Evolutionary conservation across 2,888 invertebrate species (phyloP), one percentile per base, ranked within the genome.

Genomic region (Palloptera scutellata): DNA sequence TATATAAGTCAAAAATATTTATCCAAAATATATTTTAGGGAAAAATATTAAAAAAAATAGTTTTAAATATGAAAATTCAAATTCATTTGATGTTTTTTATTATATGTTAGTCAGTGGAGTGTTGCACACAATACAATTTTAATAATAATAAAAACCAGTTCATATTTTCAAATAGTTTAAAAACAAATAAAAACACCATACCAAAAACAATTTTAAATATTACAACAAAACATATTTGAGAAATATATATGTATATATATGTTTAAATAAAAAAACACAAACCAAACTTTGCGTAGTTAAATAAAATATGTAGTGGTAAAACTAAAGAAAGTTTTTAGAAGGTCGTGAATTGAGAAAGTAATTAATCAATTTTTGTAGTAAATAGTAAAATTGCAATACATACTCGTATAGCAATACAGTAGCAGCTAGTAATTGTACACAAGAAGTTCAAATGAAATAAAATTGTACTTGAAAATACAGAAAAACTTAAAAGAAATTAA

Each of bases 1-100:
- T 64, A 64, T 54, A 76, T 77, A 78, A 72, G 69, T 66, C n/a
- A n/a, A n/a, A 68, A 74, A 76, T 78, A 79, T 74, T 74, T n/a
- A n/a, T n/a, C n/a, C n/a, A n/a, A n/a, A n/a, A n/a, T n/a, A n/a
- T n/a, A n/a, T n/a, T n/a, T n/a, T n/a, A n/a, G n/a, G n/a, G n/a
- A 68, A 72, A 75, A 68, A 64, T 61, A 64, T 55, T 58, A 59
- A 42, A 43, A 52, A 57, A 64, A 64, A 52, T 64, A 65, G 30
- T 62, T 61, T 57, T 40, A 62, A 68, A 61, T 60, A 72, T 66
- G 43, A 66, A 61, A 61, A n/a, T n/a, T n/a, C n/a, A n/a, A 55
- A 55, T 61, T 30, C 2, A 30, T 30, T 30, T 30, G 30, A 30
- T 30, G 30, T 30, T 61, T 30, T 61, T 61, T 61, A 41, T 51